A percentile compares a stretch with the other conserved stretches of the same genome.
phyloP scores from a whole-genome alignment of 2,888 invertebrate genomes.

The Megamerina dolium region DNA sequence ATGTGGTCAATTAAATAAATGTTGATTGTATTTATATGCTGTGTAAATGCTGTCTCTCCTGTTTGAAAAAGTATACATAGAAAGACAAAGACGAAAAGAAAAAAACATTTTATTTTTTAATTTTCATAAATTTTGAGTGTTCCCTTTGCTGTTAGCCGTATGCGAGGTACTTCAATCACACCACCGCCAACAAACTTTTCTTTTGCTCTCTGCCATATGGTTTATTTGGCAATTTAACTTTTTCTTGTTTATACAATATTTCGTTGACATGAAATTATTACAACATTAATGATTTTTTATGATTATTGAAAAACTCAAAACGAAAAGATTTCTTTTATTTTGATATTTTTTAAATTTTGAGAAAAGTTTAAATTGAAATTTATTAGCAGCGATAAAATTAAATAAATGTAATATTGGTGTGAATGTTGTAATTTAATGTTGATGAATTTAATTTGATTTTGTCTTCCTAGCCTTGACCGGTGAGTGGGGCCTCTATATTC shows the following conservation, averaged over 20 bases:
- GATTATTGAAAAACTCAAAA: constrained; percentile 27
- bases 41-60: too few species aligned
- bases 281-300: constrained; percentile 24
- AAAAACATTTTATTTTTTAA: constrained; percentile 41
- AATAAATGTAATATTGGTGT: too few species aligned
- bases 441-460: too few species aligned
- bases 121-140: constrained; percentile 46
- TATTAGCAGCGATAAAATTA: constrained; percentile 11
- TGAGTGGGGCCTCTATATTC: too few species aligned
- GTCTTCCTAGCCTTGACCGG: too few species aligned
- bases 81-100: constrained; percentile 17
- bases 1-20: constrained; percentile 42
- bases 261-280: constrained; percentile 18
- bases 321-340: too few species aligned
- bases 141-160: too few species aligned
- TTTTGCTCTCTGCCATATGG: not conserved
- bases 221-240: not conserved
- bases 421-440: too few species aligned
- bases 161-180: not conserved
- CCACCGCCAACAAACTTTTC: not conserved
- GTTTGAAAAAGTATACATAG: constrained; percentile 5
- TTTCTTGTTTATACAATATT: too few species aligned
- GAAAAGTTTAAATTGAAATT: constrained; percentile 22
- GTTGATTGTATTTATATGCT: too few species aligned
- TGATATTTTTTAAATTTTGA: too few species aligned